Conservation (phyloP, 2,113 vertebrate genomes). For the Calyptommatus sinebrachiatus region DNA sequence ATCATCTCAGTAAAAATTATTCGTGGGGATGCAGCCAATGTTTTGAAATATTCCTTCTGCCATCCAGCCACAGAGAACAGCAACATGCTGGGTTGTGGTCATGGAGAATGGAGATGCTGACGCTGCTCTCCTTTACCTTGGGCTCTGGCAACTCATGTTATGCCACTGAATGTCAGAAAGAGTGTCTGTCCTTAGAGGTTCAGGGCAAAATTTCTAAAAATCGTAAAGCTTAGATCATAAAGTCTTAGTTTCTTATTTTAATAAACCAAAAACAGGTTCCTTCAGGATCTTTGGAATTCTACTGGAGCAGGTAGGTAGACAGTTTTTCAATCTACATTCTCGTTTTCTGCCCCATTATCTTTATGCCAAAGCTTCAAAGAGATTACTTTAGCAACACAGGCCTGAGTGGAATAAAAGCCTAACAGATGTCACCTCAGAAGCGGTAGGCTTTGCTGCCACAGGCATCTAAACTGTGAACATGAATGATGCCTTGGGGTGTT, state of each 20-base stretch:
- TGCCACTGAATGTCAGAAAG: too few relatives aligned
- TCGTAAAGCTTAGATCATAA: neutral
- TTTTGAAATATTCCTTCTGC: too few relatives aligned
- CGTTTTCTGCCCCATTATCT: neutral
- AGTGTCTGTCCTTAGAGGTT: neutral
- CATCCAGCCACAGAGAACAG: too few relatives aligned
- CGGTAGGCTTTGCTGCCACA: constrained; percentile 4
- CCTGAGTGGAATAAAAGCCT: constrained; percentile 6
- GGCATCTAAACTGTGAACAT: constrained; percentile 6
- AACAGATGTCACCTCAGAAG: constrained; percentile 17
- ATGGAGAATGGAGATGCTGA: too few relatives aligned
- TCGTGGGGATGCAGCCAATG: too few relatives aligned
- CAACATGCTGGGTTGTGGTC: too few relatives aligned
- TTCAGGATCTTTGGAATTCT: neutral
- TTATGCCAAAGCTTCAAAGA: neutral
- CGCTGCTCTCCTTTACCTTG: too few relatives aligned
- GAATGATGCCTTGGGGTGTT: neutral
- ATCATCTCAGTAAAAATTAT: too few relatives aligned
- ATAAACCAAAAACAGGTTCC: neutral
- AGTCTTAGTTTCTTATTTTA: neutral
- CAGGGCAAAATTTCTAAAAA: neutral
- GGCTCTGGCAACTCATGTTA: too few relatives aligned
- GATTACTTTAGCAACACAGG: neutral
- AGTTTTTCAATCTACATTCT: neutral
- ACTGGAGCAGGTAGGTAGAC: neutral